Base-by-base conservation (phyloP, 1,140 invertebrate species). In the Venustaconcha ellipsiformis region DNA sequence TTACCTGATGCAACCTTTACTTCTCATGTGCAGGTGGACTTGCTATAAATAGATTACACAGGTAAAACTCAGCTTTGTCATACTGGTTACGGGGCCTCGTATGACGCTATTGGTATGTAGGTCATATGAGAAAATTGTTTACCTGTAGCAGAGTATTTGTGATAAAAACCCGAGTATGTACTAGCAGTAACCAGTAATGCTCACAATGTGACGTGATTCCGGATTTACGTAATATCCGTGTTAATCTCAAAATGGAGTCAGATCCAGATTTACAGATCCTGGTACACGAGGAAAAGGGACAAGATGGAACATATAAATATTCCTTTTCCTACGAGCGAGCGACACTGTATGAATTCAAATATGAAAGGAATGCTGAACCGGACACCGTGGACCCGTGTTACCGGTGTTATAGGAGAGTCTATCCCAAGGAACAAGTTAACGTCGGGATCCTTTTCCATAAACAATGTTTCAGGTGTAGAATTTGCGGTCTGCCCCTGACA, bases 331-430 rank as follows among this genome's bases (percentile, higher is more conserved):
- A 88, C 72, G 86, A 88, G 59, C 78, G 85, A 57, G 86, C 86
- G 1, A 87, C 86, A 1, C 60, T 88, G 56, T 88, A 88, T 67
- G 86, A 88, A 69, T 88, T 85, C 71, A 87, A 87, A 76, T 88
- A 83, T 74, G 84, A 86, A 55, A 81, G 85, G 18, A 78, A 81
- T 18, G 78, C 86, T 1, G 65, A 78, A 5, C 86, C 86, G 1
- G 86, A 82, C 59, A 74, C 81, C 57, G 82, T 82, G 67, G 82
- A 87, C 73, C 88, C 89, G 1, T 88, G 87, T 57, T 87, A 82
- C 67, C 73, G 83, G 60, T 87, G 88, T 60, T 88, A 88, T 80
- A 79, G 81, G 14, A 79, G 86, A 59, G 84, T 85, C 13, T 82
- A 82, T 8, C 82, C 83, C 56, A 82, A 84, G 17, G 87, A 89